Base-by-base conservation (phyloP, 2,888 invertebrate species). In the Thelaira solivaga region DNA sequence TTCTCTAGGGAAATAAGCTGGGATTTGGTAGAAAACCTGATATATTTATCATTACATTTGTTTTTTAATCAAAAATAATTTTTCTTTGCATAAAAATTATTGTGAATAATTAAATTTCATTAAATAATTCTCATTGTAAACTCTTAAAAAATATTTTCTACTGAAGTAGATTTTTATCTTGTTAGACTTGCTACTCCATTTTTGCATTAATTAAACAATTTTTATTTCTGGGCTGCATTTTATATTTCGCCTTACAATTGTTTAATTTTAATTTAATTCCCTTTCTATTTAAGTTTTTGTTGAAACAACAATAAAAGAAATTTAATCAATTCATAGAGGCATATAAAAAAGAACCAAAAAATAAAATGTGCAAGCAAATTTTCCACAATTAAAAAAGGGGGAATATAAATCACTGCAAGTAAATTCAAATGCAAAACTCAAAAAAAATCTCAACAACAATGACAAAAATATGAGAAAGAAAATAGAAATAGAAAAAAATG, bases 321-420 rank as follows among this genome's bases (percentile, higher is more conserved):
- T 53, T 62, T 36, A 64, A 72, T 64, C 53, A 72, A 55, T 55
- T 64, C 39, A 62, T 26, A 45, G 61, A 53, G 24, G 20, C 13
- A 18, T 4, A 18, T 11, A 59, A 26, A 62, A 43, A 2, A 11
- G 4, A 5, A 13, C 13, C 13, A 47, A 36, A 22, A 7, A 18
- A 6, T 2, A 31, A 51, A 31, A 1, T 8, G 24, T 18, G 16
- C 13, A 13, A 13, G 11, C 13, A 26, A 57, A 36, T 47, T 13
- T 57, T 68, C 26, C 20, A 49, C 36, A 53, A 65, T 41, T 65
- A 55, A 67, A 34, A n/a, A 22, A 43, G 31, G 43, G 51, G 45
- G n/a, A 55, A 67, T n/a, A n/a, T 6, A 41, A 53, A 53, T 53
- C 53, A 7, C 29, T 57, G 20, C 57, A 47, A 57, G 61, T 51